Percentiles rank a stretch among this genome's conserved stretches.
These are phyloP conservation scores for Heterodera schachtii DNA, from an alignment of 1,140 invertebrate genomes.

Conservation along the genomic window DNA sequence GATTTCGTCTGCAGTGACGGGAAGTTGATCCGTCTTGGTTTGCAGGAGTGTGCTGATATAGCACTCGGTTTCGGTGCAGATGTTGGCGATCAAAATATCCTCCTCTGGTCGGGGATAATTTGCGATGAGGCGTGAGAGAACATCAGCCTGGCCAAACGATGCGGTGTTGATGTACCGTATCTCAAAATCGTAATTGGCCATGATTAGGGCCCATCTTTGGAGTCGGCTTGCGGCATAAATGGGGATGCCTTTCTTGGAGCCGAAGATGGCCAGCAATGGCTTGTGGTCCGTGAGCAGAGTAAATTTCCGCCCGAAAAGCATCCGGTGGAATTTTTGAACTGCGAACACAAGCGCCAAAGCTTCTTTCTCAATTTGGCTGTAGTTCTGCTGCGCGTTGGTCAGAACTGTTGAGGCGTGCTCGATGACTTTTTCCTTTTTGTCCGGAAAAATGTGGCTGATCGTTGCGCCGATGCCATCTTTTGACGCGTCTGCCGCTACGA, in stretches of 20 bases:
- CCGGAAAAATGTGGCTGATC: constrained; percentile 29
- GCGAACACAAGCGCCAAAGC: not conserved
- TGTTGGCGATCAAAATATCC: too few relatives aligned
- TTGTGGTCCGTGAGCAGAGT: constrained; percentile 68
- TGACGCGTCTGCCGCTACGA: constrained; percentile 57
- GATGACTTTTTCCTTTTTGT: not conserved
- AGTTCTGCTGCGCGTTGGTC: constrained; percentile 67
- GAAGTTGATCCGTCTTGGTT: too few relatives aligned
- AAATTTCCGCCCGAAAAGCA: constrained; percentile 68
- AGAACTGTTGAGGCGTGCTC: constrained; percentile 44
- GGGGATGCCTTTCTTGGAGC: not conserved
- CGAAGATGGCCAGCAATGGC: not conserved
- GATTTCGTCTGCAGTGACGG: too few relatives aligned
- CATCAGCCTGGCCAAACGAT: too few relatives aligned
- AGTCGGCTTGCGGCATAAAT: not conserved
- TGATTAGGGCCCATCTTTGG: too few relatives aligned
- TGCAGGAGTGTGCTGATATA: too few relatives aligned
- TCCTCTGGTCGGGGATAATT: too few relatives aligned
- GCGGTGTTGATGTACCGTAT: too few relatives aligned
- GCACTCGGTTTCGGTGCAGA: too few relatives aligned
- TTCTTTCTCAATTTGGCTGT: constrained; percentile 59
- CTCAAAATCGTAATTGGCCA: too few relatives aligned
- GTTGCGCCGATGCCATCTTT: constrained; percentile 57
- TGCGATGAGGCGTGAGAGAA: too few relatives aligned
- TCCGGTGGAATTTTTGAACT: constrained; percentile 67